These are phyloP conservation scores for Pristionchus exspectatus DNA, from an alignment of 2,888 invertebrate species.

Conservation along the genomic window DNA sequence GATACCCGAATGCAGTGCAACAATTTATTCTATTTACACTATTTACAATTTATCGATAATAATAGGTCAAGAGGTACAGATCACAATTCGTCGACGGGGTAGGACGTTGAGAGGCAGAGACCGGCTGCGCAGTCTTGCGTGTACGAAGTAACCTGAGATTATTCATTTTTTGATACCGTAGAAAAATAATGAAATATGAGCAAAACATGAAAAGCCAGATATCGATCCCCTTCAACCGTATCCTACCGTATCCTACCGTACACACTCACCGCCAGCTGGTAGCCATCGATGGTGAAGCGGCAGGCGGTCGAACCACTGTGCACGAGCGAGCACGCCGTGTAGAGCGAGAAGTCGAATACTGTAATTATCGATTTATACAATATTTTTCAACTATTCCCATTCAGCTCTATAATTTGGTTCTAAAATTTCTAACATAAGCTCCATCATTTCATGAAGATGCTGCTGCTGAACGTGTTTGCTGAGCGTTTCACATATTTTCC, in stretches of 20 bases:
- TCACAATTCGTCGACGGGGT: conserved; percentile 55
- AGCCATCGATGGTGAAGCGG: conserved; percentile 67
- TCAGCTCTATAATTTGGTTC: too few species aligned
- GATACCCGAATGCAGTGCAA: background rate
- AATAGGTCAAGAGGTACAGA: background rate
- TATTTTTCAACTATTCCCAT: too few species aligned
- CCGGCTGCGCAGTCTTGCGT: conserved; percentile 69
- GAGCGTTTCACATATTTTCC: too few species aligned
- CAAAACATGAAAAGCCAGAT: background rate
- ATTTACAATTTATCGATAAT: conserved; percentile 28
- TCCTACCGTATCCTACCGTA: background rate
- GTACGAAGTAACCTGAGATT: conserved; percentile 69
- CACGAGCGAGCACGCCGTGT: conserved; percentile 73
- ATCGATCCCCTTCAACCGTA: background rate
- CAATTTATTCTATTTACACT: conserved; percentile 19
- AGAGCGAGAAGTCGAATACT: conserved; percentile 78
- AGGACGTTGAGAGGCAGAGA: conserved; percentile 52
- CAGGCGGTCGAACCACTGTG: conserved; percentile 73
- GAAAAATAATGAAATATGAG: background rate
- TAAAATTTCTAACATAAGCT: too few species aligned
- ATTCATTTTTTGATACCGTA: background rate
- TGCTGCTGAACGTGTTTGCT: too few species aligned
- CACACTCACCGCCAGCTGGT: conserved; percentile 46
- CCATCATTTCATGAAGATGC: background rate
- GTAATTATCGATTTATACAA: conserved; percentile 55